phyloP scores from a whole-genome alignment of 2,797 vertebrate genomes.

The Lacerta bilineata region DNA sequence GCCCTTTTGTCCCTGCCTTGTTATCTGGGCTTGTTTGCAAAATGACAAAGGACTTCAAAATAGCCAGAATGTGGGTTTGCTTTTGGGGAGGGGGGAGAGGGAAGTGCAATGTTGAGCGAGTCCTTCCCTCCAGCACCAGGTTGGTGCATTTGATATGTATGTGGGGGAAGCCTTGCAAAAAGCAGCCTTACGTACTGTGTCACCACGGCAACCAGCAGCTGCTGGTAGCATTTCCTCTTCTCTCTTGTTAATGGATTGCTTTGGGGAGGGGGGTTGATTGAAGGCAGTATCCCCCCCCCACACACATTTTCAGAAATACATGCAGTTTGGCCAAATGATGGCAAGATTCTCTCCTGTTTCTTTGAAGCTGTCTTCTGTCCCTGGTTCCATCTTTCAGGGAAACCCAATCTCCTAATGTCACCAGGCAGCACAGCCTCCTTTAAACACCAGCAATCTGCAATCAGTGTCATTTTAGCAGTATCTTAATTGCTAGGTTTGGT shows the following conservation, averaged over 20 bases:
- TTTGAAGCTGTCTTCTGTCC: background rate
- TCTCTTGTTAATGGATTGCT: slow-evolving; percentile 41
- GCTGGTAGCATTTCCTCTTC: slow-evolving; percentile 53
- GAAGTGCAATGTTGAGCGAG: background rate
- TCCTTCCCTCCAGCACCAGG: background rate
- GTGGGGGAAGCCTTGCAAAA: slow-evolving; percentile 47
- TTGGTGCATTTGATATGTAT: slow-evolving; percentile 40
- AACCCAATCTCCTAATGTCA: background rate
- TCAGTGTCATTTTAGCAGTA: background rate
- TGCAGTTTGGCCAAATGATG: slow-evolving; percentile 27
- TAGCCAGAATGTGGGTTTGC: background rate
- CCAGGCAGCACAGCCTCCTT: background rate
- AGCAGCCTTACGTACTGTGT: slow-evolving; percentile 51
- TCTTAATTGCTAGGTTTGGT: background rate
- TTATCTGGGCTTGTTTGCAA: slow-evolving; percentile 28
- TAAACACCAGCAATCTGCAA: background rate
- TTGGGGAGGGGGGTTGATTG: background rate
- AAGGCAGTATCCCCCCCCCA: background rate
- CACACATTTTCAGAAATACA: slow-evolving; percentile 48
- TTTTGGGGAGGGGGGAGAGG: slow-evolving; percentile 7
- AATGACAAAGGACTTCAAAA: slow-evolving; percentile 22
- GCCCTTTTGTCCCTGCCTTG: background rate
- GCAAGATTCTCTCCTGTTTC: slow-evolving; percentile 4
- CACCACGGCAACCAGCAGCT: slow-evolving; percentile 60
- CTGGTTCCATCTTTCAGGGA: slow-evolving; percentile 18